Percentiles rank a stretch among this genome's conserved stretches.
Evolutionary conservation across 2,113 vertebrate genomes (phyloP).

Genomic region (Tretioscincus oriximinensis): DNA sequence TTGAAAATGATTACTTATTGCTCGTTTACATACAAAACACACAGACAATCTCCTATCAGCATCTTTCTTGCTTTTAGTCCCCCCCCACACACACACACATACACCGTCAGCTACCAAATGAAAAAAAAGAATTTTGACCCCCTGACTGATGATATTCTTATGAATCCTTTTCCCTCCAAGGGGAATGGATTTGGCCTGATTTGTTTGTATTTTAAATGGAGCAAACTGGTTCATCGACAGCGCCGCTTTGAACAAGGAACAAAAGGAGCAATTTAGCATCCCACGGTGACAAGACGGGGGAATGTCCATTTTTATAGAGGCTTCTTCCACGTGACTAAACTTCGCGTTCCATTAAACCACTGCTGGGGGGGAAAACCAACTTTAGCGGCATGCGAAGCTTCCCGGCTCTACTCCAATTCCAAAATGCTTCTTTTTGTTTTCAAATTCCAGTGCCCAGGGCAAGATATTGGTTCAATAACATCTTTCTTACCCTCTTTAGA

Average conservation of each 20-base stretch:
- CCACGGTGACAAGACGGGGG: background rate
- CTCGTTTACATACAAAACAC: too few relatives aligned
- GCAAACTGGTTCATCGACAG: accelerated
- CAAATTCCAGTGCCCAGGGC: slow-evolving; percentile 24
- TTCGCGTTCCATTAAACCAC: slow-evolving; percentile 28
- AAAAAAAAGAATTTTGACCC: too few relatives aligned
- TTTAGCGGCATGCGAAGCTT: accelerated
- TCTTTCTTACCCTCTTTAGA: background rate
- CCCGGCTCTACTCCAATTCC: background rate
- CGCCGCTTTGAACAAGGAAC: background rate
- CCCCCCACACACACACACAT: too few relatives aligned
- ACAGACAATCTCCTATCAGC: background rate
- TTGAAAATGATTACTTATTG: too few relatives aligned
- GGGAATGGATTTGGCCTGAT: accelerated
- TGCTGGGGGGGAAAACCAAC: background rate
- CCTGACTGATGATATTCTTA: too few relatives aligned
- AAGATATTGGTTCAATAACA: slow-evolving; percentile 12
- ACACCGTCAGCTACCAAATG: background rate
- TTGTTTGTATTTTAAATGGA: background rate
- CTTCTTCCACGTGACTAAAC: slow-evolving; percentile 23
- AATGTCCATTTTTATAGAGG: accelerated
- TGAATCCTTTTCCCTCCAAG: background rate
- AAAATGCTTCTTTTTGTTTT: slow-evolving; percentile 8
- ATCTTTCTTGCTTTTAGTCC: background rate
- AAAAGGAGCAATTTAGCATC: background rate